Base-by-base conservation (phyloP, 2,113 vertebrate genomes). In the Tachycineta bicolor region DNA sequence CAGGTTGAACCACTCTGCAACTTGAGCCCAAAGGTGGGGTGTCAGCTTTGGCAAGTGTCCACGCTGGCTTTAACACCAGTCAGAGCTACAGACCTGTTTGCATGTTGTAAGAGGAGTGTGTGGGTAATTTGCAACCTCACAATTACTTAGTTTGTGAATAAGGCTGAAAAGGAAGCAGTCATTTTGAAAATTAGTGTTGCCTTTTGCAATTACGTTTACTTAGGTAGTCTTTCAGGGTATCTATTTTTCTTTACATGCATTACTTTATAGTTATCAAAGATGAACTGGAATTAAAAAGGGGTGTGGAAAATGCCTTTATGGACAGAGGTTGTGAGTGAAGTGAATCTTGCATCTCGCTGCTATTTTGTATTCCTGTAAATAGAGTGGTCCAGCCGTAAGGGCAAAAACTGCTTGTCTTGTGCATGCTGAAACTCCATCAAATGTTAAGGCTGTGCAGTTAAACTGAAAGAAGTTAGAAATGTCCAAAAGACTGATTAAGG, bases 71-170 rank as follows among this genome's bases (percentile, higher is more conserved):
- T 87, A 94, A 70, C 58, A 79, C 31, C 78, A 76, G 68, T 34
- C 84, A 24, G 87, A 83, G 52, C 43, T 93, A 78, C 60, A 91
- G 90, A 89, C 79, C 77, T 93, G 64, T 93, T 95, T 75, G 68
- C 4, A 3, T 94, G 37, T 94, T 94, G 74, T 82, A 88, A 84
- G 93, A 87, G 65, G 74, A 79, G 89, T 53, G 37, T 97, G 83
- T 79, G 93, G 93, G 90, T 96, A 90, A 96, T 96, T 95, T 89
- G 73, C 89, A 96, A 33, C 94, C 92, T 96, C 59, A 83, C 58
- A 76, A 96, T 94, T 95, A 52, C 87, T 95, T 96, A 91, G 73
- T 95, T 81, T 34, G 78, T 89, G 94, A 96, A 77, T 89, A 92
- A 96, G 53, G 16, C 87, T 93, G 87, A 80, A 95, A 93, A 95